phyloP scores from a whole-genome alignment of 2,888 invertebrate genomes.

The Polydrusus tereticollis region DNA sequence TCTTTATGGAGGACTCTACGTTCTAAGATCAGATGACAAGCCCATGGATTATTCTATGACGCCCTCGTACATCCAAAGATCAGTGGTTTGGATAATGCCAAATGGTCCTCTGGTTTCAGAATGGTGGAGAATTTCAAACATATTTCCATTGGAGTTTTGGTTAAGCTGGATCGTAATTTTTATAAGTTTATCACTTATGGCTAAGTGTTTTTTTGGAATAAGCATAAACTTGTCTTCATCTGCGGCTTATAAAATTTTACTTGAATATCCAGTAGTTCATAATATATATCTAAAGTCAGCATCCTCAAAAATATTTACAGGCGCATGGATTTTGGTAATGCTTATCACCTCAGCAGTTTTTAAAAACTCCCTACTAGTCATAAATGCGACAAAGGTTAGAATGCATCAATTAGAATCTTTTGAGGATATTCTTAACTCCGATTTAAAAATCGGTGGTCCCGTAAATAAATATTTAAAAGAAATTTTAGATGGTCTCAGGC shows the following conservation, averaged over 20 bases:
- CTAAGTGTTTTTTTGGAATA: not conserved
- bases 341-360: not conserved
- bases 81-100: not conserved
- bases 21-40: not conserved
- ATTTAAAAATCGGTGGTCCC: not conserved
- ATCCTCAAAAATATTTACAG: not conserved
- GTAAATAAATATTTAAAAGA: not conserved
- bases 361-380: not conserved
- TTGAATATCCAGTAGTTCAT: slow-evolving; percentile 1
- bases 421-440: slow-evolving; percentile 4
- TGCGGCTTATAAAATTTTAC: not conserved
- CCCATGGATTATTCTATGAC: not conserved
- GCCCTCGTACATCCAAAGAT: not conserved
- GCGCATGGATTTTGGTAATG: not conserved
- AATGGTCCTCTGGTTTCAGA: not conserved
- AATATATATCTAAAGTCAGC: not conserved
- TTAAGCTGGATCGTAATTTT: not conserved
- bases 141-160: not conserved
- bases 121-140: not conserved
- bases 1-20: not conserved
- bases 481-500: not conserved
- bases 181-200: not conserved
- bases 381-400: slow-evolving; percentile 1
- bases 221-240: not conserved
- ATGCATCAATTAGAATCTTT: not conserved